These are phyloP conservation scores for Phytoseiulus persimilis DNA, from an alignment of 2,888 invertebrate genomes.

Conservation along the genomic window DNA sequence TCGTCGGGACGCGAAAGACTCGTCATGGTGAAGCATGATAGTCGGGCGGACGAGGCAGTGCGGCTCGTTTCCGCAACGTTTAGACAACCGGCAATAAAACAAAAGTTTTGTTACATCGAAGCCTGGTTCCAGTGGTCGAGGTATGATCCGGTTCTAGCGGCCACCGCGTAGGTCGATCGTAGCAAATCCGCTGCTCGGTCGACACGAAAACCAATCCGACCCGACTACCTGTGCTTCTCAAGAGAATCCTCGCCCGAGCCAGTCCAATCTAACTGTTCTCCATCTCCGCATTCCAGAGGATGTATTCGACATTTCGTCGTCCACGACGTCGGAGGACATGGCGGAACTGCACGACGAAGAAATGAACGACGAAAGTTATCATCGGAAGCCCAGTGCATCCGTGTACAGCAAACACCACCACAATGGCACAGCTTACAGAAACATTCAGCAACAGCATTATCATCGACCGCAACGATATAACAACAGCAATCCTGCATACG, in stretches of 20 bases:
- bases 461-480: not conserved
- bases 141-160: not conserved
- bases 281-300: not conserved
- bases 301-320: not conserved
- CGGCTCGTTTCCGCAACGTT: not conserved
- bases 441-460: not conserved
- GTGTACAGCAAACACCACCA: not conserved
- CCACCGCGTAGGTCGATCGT: no score
- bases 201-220: not conserved
- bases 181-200: not conserved
- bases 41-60: not conserved
- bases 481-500: not conserved
- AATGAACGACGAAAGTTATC: not conserved
- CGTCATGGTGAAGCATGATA: not conserved
- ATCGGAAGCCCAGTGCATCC: not conserved
- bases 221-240: not conserved
- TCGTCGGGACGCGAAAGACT: not conserved
- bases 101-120: not conserved
- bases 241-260: no score
- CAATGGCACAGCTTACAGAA: not conserved
- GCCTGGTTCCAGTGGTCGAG: not conserved
- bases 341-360: not conserved
- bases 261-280: no score
- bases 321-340: not conserved
- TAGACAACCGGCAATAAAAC: not conserved